Evolutionary conservation across 2,113 vertebrate species (phyloP).

Genomic region (Corythoichthys intestinalis): DNA sequence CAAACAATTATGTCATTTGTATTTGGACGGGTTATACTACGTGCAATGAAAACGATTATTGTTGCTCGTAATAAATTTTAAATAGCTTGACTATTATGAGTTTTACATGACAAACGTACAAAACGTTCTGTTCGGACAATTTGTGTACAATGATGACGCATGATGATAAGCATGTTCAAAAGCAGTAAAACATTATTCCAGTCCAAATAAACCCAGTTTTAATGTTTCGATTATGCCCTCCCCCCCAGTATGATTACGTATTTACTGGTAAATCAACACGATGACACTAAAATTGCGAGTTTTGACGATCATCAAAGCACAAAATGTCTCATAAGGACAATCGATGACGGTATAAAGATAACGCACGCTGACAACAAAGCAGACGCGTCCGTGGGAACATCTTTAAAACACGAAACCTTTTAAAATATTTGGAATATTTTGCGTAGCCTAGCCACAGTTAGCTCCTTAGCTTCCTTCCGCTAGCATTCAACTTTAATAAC

Average conservation of each 20-base stretch:
- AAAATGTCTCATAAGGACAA: not conserved
- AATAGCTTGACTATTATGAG: too few relatives aligned
- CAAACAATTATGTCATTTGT: not conserved
- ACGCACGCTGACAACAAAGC: not conserved
- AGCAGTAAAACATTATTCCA: not conserved
- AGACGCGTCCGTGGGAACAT: not conserved
- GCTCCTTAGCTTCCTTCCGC: constrained; percentile 16
- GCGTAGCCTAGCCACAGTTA: constrained; percentile 15
- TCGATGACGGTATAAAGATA: not conserved
- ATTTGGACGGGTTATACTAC: too few relatives aligned
- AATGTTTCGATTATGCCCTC: too few relatives aligned
- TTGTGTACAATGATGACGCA: not conserved
- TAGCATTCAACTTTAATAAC: constrained; percentile 48
- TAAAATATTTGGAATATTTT: constrained; percentile 19
- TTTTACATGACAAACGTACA: not conserved
- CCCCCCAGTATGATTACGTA: not conserved
- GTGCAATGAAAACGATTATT: too few relatives aligned
- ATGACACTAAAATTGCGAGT: not conserved
- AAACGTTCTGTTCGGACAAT: not conserved
- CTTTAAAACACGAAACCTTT: not conserved
- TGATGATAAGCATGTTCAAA: not conserved
- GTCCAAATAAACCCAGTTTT: not conserved
- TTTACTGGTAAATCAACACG: not conserved
- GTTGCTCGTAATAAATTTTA: too few relatives aligned
- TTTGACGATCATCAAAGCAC: not conserved